A percentile compares a stretch with the other conserved stretches of the same genome.
Evolutionary conservation across 2,113 vertebrate species (phyloP).

Genomic region (human (Homo sapiens)): DNA sequence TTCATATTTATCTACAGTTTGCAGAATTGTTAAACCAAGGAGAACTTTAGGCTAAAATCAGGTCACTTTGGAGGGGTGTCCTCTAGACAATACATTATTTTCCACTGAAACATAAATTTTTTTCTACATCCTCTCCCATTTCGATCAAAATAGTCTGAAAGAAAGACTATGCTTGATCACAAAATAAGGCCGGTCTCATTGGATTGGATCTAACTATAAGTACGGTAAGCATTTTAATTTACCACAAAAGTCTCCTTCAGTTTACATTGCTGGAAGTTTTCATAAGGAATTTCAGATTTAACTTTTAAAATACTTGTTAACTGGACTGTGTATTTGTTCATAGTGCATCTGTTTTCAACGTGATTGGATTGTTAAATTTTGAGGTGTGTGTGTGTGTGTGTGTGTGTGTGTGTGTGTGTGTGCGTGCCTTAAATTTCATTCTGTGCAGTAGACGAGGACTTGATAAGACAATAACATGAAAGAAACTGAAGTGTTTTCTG

Average conservation of each 20-base stretch:
- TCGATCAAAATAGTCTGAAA: constrained; percentile 14
- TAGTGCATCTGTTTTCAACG: neutral
- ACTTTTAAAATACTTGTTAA: neutral
- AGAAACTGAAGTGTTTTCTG: neutral
- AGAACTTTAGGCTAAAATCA: neutral
- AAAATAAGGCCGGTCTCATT: neutral
- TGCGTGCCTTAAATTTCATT: neutral
- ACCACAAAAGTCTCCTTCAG: neutral
- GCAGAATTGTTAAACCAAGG: neutral
- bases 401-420: neutral
- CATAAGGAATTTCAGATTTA: neutral
- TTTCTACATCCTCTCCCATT: neutral
- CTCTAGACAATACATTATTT: neutral
- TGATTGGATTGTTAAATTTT: neutral
- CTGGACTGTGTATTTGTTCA: neutral
- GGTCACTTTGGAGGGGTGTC: neutral
- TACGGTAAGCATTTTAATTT: neutral
- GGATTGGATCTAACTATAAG: neutral
- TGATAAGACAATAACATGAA: neutral
- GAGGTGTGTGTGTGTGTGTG: neutral
- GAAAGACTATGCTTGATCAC: neutral
- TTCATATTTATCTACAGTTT: neutral
- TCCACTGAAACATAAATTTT: neutral
- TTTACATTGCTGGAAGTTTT: neutral
- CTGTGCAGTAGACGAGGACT: neutral